Conservation (phyloP, 2,113 vertebrate species). For the Callithrix jacchus region DNA sequence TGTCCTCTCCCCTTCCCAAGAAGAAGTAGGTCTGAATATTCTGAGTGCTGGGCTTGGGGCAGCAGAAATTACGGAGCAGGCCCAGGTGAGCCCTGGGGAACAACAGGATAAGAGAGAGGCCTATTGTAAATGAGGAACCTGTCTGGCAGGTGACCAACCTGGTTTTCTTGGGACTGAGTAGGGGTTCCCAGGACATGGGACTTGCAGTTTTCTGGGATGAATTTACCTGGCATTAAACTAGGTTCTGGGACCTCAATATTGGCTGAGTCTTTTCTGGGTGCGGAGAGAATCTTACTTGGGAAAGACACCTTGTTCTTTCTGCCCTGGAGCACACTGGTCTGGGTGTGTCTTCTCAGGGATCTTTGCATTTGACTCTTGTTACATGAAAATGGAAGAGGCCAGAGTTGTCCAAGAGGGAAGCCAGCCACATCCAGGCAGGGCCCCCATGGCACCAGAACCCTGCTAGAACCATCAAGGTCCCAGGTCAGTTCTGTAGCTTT, state of each 20-base stretch:
- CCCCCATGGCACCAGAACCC: neutral
- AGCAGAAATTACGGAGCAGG: neutral
- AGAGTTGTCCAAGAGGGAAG: neutral
- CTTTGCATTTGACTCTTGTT: neutral
- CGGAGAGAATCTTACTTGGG: constrained; percentile 17
- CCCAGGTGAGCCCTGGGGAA: neutral
- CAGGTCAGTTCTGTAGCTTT: neutral
- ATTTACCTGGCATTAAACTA: neutral
- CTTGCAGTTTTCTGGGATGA: constrained; percentile 11
- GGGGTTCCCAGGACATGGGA: constrained; percentile 15
- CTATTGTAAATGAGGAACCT: constrained; percentile 18
- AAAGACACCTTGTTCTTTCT: neutral
- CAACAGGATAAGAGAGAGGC: constrained; percentile 37
- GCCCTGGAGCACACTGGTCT: neutral
- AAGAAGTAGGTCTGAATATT: neutral
- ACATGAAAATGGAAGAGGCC: neutral
- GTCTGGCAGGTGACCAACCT: neutral
- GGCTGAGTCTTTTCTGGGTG: neutral
- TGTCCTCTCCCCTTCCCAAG: neutral
- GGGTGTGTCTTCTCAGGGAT: neutral
- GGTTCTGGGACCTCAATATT: neutral
- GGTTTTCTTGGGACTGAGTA: neutral
- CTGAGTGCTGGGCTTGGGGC: neutral
- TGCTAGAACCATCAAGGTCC: neutral
- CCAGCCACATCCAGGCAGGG: neutral